Evolutionary conservation across 2,888 invertebrate species (phyloP), one percentile per base, ranked within the genome.

Genomic region (Aromia moschata): DNA sequence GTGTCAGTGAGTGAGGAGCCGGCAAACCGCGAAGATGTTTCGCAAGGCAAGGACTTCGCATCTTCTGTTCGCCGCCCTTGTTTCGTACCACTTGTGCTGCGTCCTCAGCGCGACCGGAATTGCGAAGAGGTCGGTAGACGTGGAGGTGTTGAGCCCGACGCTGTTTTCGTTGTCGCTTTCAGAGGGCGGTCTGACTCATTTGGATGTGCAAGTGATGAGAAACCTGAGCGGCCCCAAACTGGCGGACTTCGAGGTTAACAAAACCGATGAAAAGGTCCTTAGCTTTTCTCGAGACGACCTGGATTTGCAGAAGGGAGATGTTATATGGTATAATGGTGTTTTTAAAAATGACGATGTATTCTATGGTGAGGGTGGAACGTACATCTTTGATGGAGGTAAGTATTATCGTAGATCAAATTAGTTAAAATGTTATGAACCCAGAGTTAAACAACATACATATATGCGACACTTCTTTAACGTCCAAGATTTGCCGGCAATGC

Each of bases 371-470:
- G 14, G 9, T 9, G 47, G 47, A 12, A 36, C n/a, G 3, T 36
- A 37, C 12, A 15, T 47, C 36, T 47, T 47, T 18, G 14, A 47
- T 36, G 47, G 47, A 36, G 47, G 47, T 47, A n/a, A 37, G 47
- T 47, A n/a, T 9, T 18, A 5, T 18, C 11, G 33, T 47, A n/a
- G 10, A 25, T 14, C 2, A 14, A 36, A 12, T 36, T 36, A 36
- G 10, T 36, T n/a, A n/a, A n/a, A n/a, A n/a, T n/a, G n/a, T n/a
- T n/a, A n/a, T n/a, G n/a, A n/a, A n/a, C n/a, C n/a, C n/a, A n/a
- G n/a, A 37, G 7, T 12, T n/a, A n/a, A n/a, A n/a, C n/a, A n/a
- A n/a, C n/a, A n/a, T n/a, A n/a, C n/a, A n/a, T n/a, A n/a, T n/a
- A n/a, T n/a, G n/a, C n/a, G n/a, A n/a, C n/a, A n/a, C n/a, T n/a